phyloP scores from a whole-genome alignment of 1,140 invertebrate species.

The Macrobrachium rosenbergii region DNA sequence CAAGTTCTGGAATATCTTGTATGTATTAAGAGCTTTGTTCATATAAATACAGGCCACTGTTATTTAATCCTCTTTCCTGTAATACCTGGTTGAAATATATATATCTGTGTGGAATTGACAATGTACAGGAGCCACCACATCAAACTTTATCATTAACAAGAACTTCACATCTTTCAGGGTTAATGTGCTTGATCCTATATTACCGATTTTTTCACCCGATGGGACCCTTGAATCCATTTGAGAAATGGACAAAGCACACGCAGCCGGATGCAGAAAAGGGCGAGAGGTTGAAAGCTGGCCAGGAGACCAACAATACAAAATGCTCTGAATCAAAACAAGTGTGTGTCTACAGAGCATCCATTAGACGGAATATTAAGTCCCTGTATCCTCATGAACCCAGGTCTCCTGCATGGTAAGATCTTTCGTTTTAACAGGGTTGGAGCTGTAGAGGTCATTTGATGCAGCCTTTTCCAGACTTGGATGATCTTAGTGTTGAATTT shows the following conservation, averaged over 20 bases:
- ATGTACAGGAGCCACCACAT: too few species aligned
- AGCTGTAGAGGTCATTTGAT: too few species aligned
- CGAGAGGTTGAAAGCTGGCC: neutral
- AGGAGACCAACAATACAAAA: neutral
- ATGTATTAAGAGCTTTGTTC: too few species aligned
- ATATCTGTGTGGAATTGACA: too few species aligned
- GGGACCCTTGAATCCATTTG: constrained; percentile 67
- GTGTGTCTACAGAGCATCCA: constrained; percentile 11
- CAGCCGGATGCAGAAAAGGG: constrained; percentile 25
- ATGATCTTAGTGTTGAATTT: too few species aligned
- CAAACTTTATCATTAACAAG: too few species aligned
- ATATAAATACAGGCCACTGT: too few species aligned
- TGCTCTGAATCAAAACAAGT: too few species aligned
- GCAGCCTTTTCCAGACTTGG: too few species aligned
- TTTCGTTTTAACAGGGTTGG: neutral
- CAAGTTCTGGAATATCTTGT: too few species aligned
- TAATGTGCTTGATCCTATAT: constrained; percentile 77
- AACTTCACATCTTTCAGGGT: constrained; percentile 69
- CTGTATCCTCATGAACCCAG: constrained; percentile 30
- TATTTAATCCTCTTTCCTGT: too few species aligned
- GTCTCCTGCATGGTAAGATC: constrained; percentile 17
- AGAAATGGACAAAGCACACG: neutral
- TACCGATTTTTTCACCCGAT: constrained; percentile 77
- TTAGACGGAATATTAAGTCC: constrained; percentile 31
- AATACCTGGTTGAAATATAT: too few species aligned